Base-by-base conservation (phyloP, 2,888 invertebrate species). In the Drosophila anomelani region DNA sequence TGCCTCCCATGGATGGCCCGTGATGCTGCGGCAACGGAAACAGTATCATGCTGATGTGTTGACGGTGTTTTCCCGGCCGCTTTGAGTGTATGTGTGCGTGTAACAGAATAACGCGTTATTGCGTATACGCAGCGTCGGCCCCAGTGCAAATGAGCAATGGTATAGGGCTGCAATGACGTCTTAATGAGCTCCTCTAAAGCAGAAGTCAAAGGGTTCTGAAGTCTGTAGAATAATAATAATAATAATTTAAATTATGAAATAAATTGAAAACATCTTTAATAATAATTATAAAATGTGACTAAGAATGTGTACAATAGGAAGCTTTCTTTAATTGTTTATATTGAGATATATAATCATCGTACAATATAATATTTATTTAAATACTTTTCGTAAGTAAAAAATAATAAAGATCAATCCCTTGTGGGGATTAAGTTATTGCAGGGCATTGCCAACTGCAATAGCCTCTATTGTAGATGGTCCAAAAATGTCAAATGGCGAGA, bases 111-210 rank as follows among this genome's bases (percentile, higher is more conserved):
- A 73, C 73, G 69, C 73, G 74, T 55, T 78, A 78, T 78, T 87
- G 85, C 83, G 85, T 85, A 83, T 80, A 83, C 81, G 83, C 81
- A 75, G 56, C 53, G 71, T 64, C 71, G 73, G 73, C 57, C 57
- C 71, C 70, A 60, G 73, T 59, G 53, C 15, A 70, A 77, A 71
- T 58, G 39, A 72, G 36, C 58, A 49, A 53, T 38, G 47, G n/a
- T 17, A 49, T 15, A 29, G 9, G n/a, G 56, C 29, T 43, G 53
- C 47, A 57, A 1, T 44, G 41, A 41, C 60, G 34, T 15, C 4
- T 2, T 20, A 15, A 54, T 67, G 49, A 51, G 66, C 63, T 74
- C 23, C 49, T 17, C 9, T 20, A n/a, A 38, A 26, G 9, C 13
- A 15, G 12, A 43, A 20, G 4, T 32, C 17, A 4, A 3, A n/a